Percentiles rank a stretch among this genome's conserved stretches.
These are phyloP conservation scores for Coenobita brevimanus DNA, from an alignment of 1,140 invertebrate genomes.

Conservation along the genomic window DNA sequence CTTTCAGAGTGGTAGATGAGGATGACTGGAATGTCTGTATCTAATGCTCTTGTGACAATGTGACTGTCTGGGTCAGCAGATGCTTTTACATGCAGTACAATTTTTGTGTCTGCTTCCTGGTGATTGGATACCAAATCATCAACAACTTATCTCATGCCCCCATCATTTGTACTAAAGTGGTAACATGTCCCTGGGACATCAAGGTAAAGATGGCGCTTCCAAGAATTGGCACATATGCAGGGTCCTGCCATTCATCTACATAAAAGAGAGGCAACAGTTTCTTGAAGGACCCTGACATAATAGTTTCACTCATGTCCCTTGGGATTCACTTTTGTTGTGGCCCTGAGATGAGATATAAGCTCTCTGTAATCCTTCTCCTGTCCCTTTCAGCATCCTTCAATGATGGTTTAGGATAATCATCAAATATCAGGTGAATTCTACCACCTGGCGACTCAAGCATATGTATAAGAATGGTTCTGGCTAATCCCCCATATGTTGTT, in stretches of 20 bases:
- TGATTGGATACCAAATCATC: neutral
- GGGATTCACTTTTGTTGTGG: neutral
- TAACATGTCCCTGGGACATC: conserved; percentile 2
- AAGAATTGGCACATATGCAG: neutral
- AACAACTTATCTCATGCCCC: neutral
- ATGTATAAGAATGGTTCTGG: neutral
- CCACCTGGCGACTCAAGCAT: neutral
- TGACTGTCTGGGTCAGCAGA: neutral
- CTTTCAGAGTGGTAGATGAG: neutral
- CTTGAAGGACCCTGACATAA: neutral
- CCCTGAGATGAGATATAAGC: too few species aligned
- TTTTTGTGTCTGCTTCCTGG: conserved; percentile 13
- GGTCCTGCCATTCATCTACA: conserved; percentile 10
- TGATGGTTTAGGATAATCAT: conserved; percentile 8
- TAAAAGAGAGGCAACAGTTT: neutral
- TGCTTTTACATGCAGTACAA: neutral
- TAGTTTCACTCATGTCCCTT: neutral
- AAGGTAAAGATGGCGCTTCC: neutral
- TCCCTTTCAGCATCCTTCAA: neutral
- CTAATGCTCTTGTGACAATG: neutral
- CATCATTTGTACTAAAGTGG: neutral
- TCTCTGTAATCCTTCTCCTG: neutral
- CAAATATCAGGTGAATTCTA: neutral
- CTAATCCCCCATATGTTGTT: neutral
- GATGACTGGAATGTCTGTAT: conserved; percentile 9